Evolutionary conservation across 2,113 vertebrate genomes (phyloP), one percentile per base, ranked within the genome.

Genomic region (Donacobius atricapilla): DNA sequence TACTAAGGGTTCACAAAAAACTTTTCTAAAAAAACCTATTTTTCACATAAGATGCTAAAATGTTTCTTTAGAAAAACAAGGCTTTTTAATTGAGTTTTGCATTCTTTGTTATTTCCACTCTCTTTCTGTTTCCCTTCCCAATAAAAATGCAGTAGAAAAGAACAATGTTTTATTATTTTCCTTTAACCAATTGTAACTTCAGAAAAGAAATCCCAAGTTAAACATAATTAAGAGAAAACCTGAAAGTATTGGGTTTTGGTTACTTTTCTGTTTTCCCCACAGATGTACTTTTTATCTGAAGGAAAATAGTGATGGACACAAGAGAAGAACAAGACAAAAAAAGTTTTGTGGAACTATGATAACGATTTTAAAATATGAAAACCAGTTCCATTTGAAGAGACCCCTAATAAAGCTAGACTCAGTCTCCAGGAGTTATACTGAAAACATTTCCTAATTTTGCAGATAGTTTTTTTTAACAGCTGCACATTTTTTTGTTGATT

Each of bases 261-360:
- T 63, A 28, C 0, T 0, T 16, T 85, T 57, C 15, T 47, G 3
- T 2, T 87, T 58, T 37, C 10, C 10, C 3, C 8, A 45, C 5
- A 69, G 13, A 23, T 13, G 1, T 33, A 57, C 1, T 31, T 48
- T 47, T 48, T 27, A 15, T 72, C 17, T 33, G 16, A 91, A 87
- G 21, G 37, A 45, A 94, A 91, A 44, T 13, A 68, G 1, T 2
- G 3, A 31, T 10, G 3, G 3, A 4, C 11, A 4, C 1, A 13
- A 13, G 1, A 25, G 3, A 3, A 47, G 24, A 20, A 27, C 8
- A 69, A 6, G 3, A 8, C 47, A 53, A 64, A 50, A 35, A 2
- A 48, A 30, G 5, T 28, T 40, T 19, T 4, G 2, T 6, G 4
- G 4, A 65, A 69, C 13, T 37, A 10, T 25, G 5, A 50, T 53